Percentiles rank a stretch among this genome's conserved stretches.
Conservation (phyloP, 2,888 invertebrate species). For the Trisateles emortualis region DNA sequence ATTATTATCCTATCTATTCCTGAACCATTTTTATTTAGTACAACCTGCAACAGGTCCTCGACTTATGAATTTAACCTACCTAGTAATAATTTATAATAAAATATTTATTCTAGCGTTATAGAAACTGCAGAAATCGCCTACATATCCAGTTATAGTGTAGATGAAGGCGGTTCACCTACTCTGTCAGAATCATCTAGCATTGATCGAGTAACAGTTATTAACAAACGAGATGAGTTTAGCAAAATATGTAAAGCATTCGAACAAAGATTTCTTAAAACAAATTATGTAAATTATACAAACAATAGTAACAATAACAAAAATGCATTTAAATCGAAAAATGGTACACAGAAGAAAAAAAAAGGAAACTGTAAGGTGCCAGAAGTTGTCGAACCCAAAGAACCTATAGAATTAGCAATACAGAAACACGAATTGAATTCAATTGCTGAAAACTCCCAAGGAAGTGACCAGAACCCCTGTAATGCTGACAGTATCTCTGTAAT, state of each 20-base stretch:
- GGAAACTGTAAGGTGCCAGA: neutral
- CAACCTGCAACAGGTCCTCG: too few relatives aligned
- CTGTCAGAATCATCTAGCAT: slow-evolving; percentile 67
- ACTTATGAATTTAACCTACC: neutral
- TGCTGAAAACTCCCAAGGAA: slow-evolving; percentile 20
- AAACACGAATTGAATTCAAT: neutral
- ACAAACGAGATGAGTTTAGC: slow-evolving; percentile 58
- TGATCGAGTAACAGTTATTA: slow-evolving; percentile 76
- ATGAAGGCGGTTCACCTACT: slow-evolving; percentile 49
- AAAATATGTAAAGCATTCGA: slow-evolving; percentile 49
- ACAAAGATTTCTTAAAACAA: slow-evolving; percentile 37
- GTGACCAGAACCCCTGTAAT: neutral
- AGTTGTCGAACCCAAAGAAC: neutral
- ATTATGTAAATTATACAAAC: slow-evolving; percentile 23
- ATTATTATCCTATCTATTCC: too few relatives aligned
- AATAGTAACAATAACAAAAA: slow-evolving; percentile 24
- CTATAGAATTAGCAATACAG: neutral
- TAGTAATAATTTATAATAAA: neutral
- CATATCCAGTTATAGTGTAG: slow-evolving; percentile 67
- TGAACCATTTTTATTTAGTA: too few relatives aligned
- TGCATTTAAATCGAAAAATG: slow-evolving; percentile 7
- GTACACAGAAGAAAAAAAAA: slow-evolving; percentile 7
- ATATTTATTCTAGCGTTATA: slow-evolving; percentile 60
- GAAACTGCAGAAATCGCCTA: slow-evolving; percentile 74
- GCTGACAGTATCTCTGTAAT: neutral